phyloP scores from a whole-genome alignment of 2,888 invertebrate genomes.

The Pammene aurita region DNA sequence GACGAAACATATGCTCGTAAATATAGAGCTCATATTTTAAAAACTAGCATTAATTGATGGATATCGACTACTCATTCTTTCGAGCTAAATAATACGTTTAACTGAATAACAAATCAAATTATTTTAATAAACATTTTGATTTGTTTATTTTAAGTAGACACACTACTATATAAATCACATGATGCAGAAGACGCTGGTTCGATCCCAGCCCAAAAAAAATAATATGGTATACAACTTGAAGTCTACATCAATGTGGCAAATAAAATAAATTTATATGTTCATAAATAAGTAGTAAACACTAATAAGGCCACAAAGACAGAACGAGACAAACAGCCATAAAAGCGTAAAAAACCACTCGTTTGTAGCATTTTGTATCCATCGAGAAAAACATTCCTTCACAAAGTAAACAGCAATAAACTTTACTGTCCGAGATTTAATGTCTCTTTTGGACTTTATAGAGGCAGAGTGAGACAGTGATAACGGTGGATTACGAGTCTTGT shows the following conservation, averaged over 20 bases:
- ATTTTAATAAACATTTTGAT: too few species aligned
- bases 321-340: constrained; percentile 40
- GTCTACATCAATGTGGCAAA: constrained; percentile 27
- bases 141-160: too few species aligned
- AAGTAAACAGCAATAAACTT: constrained; percentile 53
- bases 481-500: constrained; percentile 41
- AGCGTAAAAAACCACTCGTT: constrained; percentile 40
- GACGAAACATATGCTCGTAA: background rate
- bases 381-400: constrained; percentile 44
- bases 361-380: constrained; percentile 40
- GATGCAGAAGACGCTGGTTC: too few species aligned
- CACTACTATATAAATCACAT: too few species aligned
- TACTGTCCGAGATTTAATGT: constrained; percentile 50
- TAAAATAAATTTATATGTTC: constrained; percentile 52
- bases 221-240: background rate
- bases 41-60: constrained; percentile 6
- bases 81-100: too few species aligned
- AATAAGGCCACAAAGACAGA: constrained; percentile 49
- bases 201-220: too few species aligned
- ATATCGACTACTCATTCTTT: constrained; percentile 4
- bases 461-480: constrained; percentile 48
- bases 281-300: constrained; percentile 51
- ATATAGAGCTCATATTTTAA: constrained; percentile 10
- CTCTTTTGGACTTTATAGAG: constrained; percentile 56
- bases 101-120: too few species aligned